phyloP scores from a whole-genome alignment of 2,797 vertebrate genomes.

The Thaleichthys pacificus region DNA sequence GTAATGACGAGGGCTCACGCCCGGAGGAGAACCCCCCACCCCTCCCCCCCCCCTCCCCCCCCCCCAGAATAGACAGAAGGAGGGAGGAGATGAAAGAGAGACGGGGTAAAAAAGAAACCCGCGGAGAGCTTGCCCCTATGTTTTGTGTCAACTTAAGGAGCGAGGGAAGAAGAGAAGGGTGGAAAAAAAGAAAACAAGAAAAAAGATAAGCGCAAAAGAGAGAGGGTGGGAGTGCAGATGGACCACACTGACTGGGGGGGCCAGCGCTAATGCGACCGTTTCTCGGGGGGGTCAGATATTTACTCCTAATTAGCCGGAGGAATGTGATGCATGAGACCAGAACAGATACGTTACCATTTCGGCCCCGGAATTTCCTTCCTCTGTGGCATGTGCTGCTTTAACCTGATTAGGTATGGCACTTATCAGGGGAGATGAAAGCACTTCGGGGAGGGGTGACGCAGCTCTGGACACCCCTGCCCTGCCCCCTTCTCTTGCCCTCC shows the following conservation, averaged over 20 bases:
- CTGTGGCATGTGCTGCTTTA: slow-evolving; percentile 75
- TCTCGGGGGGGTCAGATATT: slow-evolving; percentile 80
- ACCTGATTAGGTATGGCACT: slow-evolving; percentile 83
- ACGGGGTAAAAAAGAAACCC: slow-evolving; percentile 31
- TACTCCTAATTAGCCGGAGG: slow-evolving; percentile 82
- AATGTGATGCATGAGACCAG: slow-evolving; percentile 80
- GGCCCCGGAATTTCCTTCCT: slow-evolving; percentile 69
- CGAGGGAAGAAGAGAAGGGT: slow-evolving; percentile 30
- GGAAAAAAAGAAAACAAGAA: slow-evolving; percentile 26
- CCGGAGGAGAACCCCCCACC: slow-evolving; percentile 29
- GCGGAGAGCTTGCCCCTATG: slow-evolving; percentile 62
- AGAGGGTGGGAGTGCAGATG: slow-evolving; percentile 70
- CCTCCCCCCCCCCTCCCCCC: too few species aligned
- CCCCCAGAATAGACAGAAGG: slow-evolving; percentile 13
- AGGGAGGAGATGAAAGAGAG: slow-evolving; percentile 52
- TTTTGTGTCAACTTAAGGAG: slow-evolving; percentile 69
- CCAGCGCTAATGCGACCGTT: slow-evolving; percentile 69
- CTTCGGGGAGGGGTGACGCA: slow-evolving; percentile 63
- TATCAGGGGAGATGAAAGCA: slow-evolving; percentile 79
- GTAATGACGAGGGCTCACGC: slow-evolving; percentile 65
- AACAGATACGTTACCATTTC: slow-evolving; percentile 83
- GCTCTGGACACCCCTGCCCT: slow-evolving; percentile 43
- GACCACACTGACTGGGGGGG: slow-evolving; percentile 77
- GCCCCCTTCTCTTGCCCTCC: slow-evolving; percentile 26
- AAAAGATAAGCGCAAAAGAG: slow-evolving; percentile 48